These are phyloP conservation scores for Spilogale gracilis DNA, from an alignment of 2,113 vertebrate species.

Conservation along the genomic window DNA sequence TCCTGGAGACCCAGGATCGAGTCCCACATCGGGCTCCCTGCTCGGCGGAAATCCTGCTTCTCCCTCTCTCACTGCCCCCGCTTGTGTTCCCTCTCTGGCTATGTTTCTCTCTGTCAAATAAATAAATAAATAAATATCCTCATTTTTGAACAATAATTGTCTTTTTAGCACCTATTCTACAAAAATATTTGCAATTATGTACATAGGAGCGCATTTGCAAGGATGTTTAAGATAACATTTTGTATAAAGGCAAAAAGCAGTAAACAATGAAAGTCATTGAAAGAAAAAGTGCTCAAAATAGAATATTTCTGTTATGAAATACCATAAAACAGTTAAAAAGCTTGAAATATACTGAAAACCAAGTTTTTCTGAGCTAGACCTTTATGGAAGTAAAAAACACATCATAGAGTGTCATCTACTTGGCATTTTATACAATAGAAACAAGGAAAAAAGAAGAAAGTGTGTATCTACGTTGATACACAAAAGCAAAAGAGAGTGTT, in stretches of 20 bases:
- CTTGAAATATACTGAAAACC: neutral
- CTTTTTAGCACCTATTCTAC: neutral
- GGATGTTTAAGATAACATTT: neutral
- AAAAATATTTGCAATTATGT: neutral
- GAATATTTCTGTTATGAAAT: neutral
- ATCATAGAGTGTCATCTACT: no score
- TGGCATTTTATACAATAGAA: neutral
- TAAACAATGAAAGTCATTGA: neutral
- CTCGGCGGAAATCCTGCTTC: no score
- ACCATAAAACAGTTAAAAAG: neutral
- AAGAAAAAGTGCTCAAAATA: neutral
- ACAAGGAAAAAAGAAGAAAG: neutral
- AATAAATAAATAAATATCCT: neutral
- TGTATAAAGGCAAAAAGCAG: neutral
- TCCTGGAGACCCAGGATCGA: no score
- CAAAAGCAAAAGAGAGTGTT: neutral
- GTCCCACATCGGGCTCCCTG: no score
- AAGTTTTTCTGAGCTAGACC: neutral
- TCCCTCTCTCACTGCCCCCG: no score
- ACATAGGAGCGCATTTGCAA: neutral
- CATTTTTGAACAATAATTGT: neutral
- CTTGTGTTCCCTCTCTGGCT: no score
- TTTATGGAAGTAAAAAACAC: neutral
- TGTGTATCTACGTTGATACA: no score
- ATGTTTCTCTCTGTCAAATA: no score